These are phyloP conservation scores for Mactromeris polynyma DNA, from an alignment of 2,888 invertebrate genomes.

Conservation along the genomic window DNA sequence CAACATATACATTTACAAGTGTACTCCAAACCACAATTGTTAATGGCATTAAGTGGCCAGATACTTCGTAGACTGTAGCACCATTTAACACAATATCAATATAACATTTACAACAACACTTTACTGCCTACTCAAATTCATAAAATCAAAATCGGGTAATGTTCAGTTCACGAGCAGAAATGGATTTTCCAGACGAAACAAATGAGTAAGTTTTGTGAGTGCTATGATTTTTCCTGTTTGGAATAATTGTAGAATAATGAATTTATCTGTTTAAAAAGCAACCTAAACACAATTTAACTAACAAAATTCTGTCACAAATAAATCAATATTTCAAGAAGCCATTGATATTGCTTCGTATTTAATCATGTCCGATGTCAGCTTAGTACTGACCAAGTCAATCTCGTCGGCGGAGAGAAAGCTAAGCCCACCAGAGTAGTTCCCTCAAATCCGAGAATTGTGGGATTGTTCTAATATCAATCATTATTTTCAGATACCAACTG, in stretches of 20 bases:
- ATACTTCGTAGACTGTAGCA: background rate
- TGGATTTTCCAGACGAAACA: too few relatives aligned
- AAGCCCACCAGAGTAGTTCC: slow-evolving; percentile 32
- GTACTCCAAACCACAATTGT: background rate
- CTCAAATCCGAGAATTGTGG: slow-evolving; percentile 27
- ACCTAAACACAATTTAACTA: too few relatives aligned
- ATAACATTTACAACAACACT: background rate
- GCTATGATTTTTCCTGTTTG: background rate
- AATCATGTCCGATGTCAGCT: slow-evolving; percentile 48
- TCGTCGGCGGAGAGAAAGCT: slow-evolving; percentile 23
- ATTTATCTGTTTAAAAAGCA: too few relatives aligned
- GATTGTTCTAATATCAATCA: slow-evolving; percentile 45
- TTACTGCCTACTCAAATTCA: background rate
- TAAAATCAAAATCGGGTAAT: background rate
- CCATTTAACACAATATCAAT: background rate
- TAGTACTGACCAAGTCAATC: slow-evolving; percentile 13
- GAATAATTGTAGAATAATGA: too few relatives aligned
- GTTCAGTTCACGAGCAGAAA: background rate
- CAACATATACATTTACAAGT: background rate
- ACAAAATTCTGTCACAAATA: background rate
- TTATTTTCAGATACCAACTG: slow-evolving; percentile 29
- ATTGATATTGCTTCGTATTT: background rate
- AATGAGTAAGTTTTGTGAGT: background rate
- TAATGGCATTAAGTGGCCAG: background rate
- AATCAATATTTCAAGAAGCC: slow-evolving; percentile 23